Conservation (phyloP, 2,113 vertebrate genomes). For the Eira barbara region DNA sequence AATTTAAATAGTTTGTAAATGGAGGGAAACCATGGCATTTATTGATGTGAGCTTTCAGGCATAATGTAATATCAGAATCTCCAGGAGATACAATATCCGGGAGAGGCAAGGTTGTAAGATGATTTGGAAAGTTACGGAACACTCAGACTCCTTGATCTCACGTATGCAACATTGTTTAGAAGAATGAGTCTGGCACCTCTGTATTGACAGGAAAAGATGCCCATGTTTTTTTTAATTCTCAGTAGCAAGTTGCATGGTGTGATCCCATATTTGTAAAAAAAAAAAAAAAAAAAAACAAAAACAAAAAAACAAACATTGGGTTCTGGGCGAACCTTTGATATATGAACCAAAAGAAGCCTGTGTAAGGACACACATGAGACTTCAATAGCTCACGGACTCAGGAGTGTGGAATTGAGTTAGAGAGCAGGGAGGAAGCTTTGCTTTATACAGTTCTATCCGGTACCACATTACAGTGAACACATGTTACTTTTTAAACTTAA, state of each 20-base stretch:
- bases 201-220: not conserved
- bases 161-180: not conserved
- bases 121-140: not conserved
- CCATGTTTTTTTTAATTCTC: not conserved
- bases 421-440: not conserved
- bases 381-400: not conserved
- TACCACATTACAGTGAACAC: not conserved
- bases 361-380: not conserved
- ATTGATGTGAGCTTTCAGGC: accelerated
- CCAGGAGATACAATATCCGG: not conserved
- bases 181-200: not conserved
- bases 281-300: too few relatives aligned
- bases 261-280: not conserved
- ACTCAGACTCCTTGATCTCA: accelerated
- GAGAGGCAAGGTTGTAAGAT: not conserved
- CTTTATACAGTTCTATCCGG: not conserved
- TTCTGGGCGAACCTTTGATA: not conserved
- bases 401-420: too few relatives aligned
- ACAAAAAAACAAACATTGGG: not conserved
- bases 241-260: not conserved
- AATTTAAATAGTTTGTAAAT: not conserved
- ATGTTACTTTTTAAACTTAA: not conserved
- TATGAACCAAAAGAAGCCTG: not conserved
- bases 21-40: not conserved
- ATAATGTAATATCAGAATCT: accelerated